Base-by-base conservation (phyloP, 2,888 invertebrate genomes). In the Mesoligia furuncula region DNA sequence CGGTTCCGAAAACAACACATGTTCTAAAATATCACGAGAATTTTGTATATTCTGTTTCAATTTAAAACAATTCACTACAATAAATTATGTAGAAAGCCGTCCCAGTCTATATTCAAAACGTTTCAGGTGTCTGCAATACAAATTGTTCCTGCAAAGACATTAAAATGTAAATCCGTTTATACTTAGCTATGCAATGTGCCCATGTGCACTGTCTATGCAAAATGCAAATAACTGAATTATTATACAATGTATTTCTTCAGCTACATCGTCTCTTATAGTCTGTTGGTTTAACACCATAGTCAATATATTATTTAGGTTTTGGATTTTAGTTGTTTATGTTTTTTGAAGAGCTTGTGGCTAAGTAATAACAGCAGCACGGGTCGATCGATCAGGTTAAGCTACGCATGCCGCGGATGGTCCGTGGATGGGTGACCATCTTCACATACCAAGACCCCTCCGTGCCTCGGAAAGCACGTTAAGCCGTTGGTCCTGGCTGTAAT, bases 81-180 rank as follows among this genome's bases (percentile, higher is more conserved):
- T 87, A 83, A 85, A 88, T 87, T 85, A 81, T 69, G 68, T 82
- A 82, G 77, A 80, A 77, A 82, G 73, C 79, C 82, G 71, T 81
- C 66, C 79, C 80, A 82, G 87, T 89, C 87, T 88, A 88, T 87
- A 88, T 85, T 87, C 84, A 87, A 90, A 89, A 84, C 85, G 87
- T 80, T 89, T 88, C 89, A 90, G 88, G 89, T 91, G 87, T 88
- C 89, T 89, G 88, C 86, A 86, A 89, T 88, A 91, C 89, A 91
- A 91, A 92, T 91, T 87, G 87, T 90, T 85, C 86, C 83, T 79
- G 80, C 87, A 87, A 89, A 89, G 87, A 90, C 89, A 91, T 91
- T 91, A 90, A 90, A 88, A 92, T 92, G 91, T 88, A 91, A 92
- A 92, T 92, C 88, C 85, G 87, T 88, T 91, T 90, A 90, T 87